Evolutionary conservation across 2,797 vertebrate genomes (phyloP), one percentile per base, ranked within the genome.

Genomic region (Brachyalestes nurse): DNA sequence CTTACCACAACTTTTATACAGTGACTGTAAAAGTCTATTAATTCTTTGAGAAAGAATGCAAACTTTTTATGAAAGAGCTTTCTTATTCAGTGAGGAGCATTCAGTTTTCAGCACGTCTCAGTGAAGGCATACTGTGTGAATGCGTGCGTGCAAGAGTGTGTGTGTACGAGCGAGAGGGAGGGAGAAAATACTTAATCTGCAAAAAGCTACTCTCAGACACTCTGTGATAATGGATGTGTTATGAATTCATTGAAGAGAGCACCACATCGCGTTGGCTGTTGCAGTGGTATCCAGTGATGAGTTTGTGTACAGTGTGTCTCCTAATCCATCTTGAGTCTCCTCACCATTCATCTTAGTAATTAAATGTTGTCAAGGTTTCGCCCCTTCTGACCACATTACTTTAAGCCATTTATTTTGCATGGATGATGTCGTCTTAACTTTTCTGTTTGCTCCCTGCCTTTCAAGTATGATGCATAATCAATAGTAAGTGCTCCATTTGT

Each of bases 351-450:
- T 87, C 86, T 87, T 87, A 79, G 88, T 92, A 93, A 94, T 92
- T 93, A 93, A 95, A 92, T 90, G 89, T 91, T 84, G 89, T 91
- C 89, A 90, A 87, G 84, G 83, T 89, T 89, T 94, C 90, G 90
- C 91, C 89, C 90, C 78, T 78, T 84, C 86, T 83, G 91, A 91
- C 90, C 90, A 87, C 65, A 85, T 87, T 86, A 88, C 89, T 90
- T 90, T 81, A 83, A 90, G 90, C 91, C 75, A 93, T 92, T 92
- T 92, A 91, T 93, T 93, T 90, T 92, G 81, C 83, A 86, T 2
- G 49, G 87, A 88, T 90, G 89, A 91, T 89, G 89, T 89, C 92
- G 88, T 85, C 78, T 76, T 80, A 69, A 55, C 74, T 83, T 82
- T 82, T 84, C 72, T 85, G 79, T 8, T 80, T 74, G 79, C 78